Percentiles rank a stretch among this genome's conserved stretches.
Conservation (phyloP, 2,888 invertebrate genomes). For the Dorcus hopei region DNA sequence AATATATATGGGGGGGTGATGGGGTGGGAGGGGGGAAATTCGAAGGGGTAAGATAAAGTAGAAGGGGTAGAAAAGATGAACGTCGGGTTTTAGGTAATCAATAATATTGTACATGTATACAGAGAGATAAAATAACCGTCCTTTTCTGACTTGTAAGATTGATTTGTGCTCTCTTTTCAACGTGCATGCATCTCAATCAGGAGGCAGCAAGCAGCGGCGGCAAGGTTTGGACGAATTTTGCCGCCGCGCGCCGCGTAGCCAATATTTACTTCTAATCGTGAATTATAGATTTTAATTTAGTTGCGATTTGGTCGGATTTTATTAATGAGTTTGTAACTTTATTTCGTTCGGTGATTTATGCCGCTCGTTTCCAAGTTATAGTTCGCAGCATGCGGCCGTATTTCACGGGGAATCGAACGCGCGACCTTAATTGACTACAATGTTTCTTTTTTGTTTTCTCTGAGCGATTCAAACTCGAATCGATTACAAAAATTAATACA, state of each 20-base stretch:
- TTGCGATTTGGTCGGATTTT: constrained; percentile 1
- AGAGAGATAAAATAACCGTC: constrained; percentile 28
- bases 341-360: neutral
- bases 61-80: constrained; percentile 35
- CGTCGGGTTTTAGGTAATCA: constrained; percentile 32
- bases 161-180: neutral
- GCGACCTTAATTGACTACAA: neutral
- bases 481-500: neutral
- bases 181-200: constrained; percentile 2
- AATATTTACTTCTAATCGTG: constrained; percentile 2
- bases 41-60: constrained; percentile 28
- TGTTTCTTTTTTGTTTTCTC: neutral
- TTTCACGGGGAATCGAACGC: neutral
- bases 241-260: neutral
- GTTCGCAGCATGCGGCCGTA: neutral
- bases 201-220: neutral
- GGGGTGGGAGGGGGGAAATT: neutral
- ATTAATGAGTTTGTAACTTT: constrained; percentile 3
- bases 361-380: neutral
- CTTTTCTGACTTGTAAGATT: constrained; percentile 16
- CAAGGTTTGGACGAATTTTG: neutral
- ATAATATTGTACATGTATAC: constrained; percentile 35
- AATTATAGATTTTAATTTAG: constrained; percentile 3
- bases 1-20: neutral
- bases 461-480: neutral